Conservation (phyloP, 2,888 invertebrate species). For the Ectemnius lituratus region DNA sequence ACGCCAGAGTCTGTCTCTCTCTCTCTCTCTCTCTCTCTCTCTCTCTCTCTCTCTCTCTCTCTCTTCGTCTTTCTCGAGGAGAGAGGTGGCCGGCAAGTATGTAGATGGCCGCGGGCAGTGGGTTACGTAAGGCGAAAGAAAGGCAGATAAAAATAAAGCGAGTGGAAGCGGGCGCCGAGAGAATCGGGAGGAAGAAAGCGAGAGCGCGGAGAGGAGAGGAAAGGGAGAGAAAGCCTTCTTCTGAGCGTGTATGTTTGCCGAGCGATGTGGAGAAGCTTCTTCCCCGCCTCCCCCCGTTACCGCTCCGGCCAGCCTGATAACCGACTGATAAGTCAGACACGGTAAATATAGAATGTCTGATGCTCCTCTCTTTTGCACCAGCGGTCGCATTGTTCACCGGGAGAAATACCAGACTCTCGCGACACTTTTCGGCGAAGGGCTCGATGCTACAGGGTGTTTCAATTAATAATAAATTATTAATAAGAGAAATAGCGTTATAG, state of each 20-base stretch:
- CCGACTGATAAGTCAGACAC: slow-evolving; percentile 62
- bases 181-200: slow-evolving; percentile 24
- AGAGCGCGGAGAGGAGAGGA: not conserved
- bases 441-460: too few species aligned
- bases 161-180: slow-evolving; percentile 10
- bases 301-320: slow-evolving; percentile 52
- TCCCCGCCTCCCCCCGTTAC: slow-evolving; percentile 49
- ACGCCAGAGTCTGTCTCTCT: too few species aligned
- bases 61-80: not conserved
- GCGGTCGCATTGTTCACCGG: slow-evolving; percentile 38
- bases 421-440: too few species aligned
- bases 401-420: slow-evolving; percentile 8
- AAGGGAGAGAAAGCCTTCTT: not conserved
- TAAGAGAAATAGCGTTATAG: too few species aligned
- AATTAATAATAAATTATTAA: too few species aligned
- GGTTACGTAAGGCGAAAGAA: slow-evolving; percentile 7
- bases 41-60: too few species aligned
- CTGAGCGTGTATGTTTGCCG: slow-evolving; percentile 33
- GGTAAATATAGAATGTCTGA: slow-evolving; percentile 61
- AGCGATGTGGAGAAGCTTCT: slow-evolving; percentile 38
- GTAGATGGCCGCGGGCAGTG: not conserved
- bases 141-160: slow-evolving; percentile 19
- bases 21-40: too few species aligned
- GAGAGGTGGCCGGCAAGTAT: not conserved
- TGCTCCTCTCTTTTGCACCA: slow-evolving; percentile 32